phyloP scores from a whole-genome alignment of 2,797 vertebrate genomes.

The Echeneis naucrates region DNA sequence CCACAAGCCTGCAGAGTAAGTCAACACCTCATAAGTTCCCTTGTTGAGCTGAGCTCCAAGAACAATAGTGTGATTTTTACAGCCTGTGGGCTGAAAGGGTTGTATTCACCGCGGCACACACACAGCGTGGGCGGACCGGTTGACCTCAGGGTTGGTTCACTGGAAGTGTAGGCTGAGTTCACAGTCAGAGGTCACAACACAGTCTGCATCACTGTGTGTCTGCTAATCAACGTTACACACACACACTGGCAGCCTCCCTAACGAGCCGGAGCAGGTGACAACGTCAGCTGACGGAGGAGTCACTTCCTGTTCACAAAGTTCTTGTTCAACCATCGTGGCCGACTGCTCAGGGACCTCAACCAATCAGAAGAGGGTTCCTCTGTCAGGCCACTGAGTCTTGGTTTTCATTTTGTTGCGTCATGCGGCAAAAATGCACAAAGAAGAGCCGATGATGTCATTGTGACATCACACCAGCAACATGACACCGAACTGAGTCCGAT shows the following conservation, averaged over 20 bases:
- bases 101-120: constrained; percentile 32
- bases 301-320: no score
- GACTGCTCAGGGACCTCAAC: no score
- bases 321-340: no score
- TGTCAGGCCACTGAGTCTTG: no score
- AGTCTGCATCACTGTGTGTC: not conserved
- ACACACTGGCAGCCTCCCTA: not conserved
- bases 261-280: constrained; percentile 1
- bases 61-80: constrained; percentile 58
- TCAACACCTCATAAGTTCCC: constrained; percentile 29
- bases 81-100: constrained; percentile 53
- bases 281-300: not conserved
- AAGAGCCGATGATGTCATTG: no score
- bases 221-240: not conserved
- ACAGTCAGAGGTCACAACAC: constrained; percentile 20
- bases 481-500: no score
- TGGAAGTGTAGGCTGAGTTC: no score
- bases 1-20: constrained; percentile 1
- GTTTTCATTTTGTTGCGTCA: no score
- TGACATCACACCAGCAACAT: no score
- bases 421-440: no score
- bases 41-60: constrained; percentile 21
- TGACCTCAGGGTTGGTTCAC: constrained; percentile 43
- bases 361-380: no score
- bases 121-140: constrained; percentile 33